A percentile compares a stretch with the other conserved stretches of the same genome.
phyloP scores from a whole-genome alignment of 2,797 vertebrate species.

The Selene dorsalis region DNA sequence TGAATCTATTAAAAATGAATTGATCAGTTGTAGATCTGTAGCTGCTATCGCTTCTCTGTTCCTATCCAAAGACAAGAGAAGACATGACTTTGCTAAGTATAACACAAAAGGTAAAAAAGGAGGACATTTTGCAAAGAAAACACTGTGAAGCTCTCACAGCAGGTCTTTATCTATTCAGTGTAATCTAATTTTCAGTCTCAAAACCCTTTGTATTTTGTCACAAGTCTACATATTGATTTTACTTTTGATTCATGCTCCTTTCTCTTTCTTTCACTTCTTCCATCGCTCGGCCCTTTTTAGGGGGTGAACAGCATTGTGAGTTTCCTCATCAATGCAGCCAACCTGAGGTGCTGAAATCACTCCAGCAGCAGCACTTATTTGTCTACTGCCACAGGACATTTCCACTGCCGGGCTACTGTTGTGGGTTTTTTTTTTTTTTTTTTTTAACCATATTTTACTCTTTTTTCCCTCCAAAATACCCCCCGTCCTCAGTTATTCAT shows the following conservation, averaged over 20 bases:
- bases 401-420: conserved; percentile 38
- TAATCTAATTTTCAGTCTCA: conserved; percentile 49
- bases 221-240: conserved; percentile 56
- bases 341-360: conserved; percentile 56
- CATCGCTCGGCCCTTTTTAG: conserved; percentile 37
- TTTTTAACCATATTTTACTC: conserved; percentile 53
- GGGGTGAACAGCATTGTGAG: conserved; percentile 22
- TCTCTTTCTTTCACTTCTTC: conserved; percentile 18
- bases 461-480: conserved; percentile 50
- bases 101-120: conserved; percentile 19
- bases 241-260: conserved; percentile 29
- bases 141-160: conserved; percentile 12
- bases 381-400: conserved; percentile 64
- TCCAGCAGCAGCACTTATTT: conserved; percentile 54
- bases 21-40: conserved; percentile 54
- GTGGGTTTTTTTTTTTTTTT: conserved; percentile 27
- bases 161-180: conserved; percentile 42
- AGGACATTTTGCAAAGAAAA: conserved; percentile 15
- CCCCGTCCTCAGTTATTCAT: conserved; percentile 55
- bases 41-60: conserved; percentile 30
- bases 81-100: conserved; percentile 33
- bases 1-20: conserved; percentile 67
- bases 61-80: conserved; percentile 35
- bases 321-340: conserved; percentile 43
- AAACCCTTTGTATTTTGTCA: conserved; percentile 48